Base-by-base conservation (phyloP, 1,140 invertebrate genomes). In the Danaus plexippus region DNA sequence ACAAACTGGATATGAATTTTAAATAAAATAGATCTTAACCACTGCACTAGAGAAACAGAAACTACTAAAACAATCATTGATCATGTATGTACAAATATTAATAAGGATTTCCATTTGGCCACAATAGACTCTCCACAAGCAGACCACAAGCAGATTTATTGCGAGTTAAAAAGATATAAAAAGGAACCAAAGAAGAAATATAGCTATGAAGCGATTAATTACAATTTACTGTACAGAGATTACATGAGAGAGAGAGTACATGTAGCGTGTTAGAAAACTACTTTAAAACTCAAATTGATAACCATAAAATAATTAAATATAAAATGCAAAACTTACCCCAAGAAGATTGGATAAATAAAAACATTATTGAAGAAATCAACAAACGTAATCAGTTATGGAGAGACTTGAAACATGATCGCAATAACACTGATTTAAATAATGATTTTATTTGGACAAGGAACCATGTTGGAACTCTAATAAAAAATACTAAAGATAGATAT, bases 41-140 rank as follows among this genome's bases (percentile, higher is more conserved):
- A 45, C 44, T 45, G 44, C 44, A 45, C 44, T 45, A 45, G 44
- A 4, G 44, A 45, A 45, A 10, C 44, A 45, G 13, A 22, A 49
- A 57, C 41, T 45, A 41, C 55, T 9, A 54, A 62, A 57, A 49
- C 51, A n/a, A 62, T 62, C 11, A 52, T 62, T 10, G 60, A 62
- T 9, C 60, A 58, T 9, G 56, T 63, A 6, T 44, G 48, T 45
- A 45, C 44, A 45, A 45, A 45, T 45, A 45, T 45, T 45, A 45
- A 45, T 45, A 45, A 45, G 44, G 44, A 45, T 45, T 45, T 60
- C 32, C 54, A 64, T 11, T 45, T 45, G 44, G 44, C 44, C 44
- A 45, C 12, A 45, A 45, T 45, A 45, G 44, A 45, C 44, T 45
- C 44, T 45, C 44, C 44, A 45, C 46, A 57, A 42, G 55, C 54